A percentile compares a stretch with the other conserved stretches of the same genome.
Evolutionary conservation across 2,888 invertebrate genomes (phyloP).

Genomic region (Papilio elwesi): DNA sequence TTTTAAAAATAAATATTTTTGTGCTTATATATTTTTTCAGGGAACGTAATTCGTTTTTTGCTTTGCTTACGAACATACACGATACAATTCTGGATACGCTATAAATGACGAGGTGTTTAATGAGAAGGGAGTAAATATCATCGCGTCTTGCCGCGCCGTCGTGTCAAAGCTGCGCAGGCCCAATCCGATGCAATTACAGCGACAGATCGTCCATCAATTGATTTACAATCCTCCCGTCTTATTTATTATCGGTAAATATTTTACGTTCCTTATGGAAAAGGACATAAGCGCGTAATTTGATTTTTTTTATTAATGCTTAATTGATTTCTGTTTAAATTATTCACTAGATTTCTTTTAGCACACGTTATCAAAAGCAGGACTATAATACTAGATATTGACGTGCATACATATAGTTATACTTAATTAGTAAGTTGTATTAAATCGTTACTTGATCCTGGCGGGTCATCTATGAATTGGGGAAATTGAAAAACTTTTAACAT

Average conservation of each 20-base stretch:
- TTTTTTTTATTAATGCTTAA: not conserved
- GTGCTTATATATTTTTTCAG: not conserved
- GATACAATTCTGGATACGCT: conserved; percentile 2
- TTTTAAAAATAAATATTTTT: not conserved
- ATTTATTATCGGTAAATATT: conserved; percentile 59
- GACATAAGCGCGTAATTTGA: conserved; percentile 19
- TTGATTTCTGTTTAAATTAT: not conserved
- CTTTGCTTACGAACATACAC: not conserved
- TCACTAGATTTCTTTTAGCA: not conserved
- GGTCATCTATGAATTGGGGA: too few species aligned
- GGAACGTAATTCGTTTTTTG: not conserved
- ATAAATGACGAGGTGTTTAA: conserved; percentile 17
- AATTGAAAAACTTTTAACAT: too few species aligned
- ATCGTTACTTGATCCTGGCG: too few species aligned
- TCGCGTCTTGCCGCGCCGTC: not conserved
- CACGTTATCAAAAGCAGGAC: too few species aligned
- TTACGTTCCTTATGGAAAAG: conserved; percentile 37
- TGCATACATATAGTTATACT: too few species aligned
- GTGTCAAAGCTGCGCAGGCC: conserved; percentile 4
- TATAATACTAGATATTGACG: not conserved
- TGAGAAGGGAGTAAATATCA: conserved; percentile 31
- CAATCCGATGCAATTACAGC: conserved; percentile 58
- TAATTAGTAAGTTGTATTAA: too few species aligned
- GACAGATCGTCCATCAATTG: conserved; percentile 72
- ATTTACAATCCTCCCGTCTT: conserved; percentile 59